Conservation (phyloP, 2,113 vertebrate species). For the Anarhynchus alexandrinus region DNA sequence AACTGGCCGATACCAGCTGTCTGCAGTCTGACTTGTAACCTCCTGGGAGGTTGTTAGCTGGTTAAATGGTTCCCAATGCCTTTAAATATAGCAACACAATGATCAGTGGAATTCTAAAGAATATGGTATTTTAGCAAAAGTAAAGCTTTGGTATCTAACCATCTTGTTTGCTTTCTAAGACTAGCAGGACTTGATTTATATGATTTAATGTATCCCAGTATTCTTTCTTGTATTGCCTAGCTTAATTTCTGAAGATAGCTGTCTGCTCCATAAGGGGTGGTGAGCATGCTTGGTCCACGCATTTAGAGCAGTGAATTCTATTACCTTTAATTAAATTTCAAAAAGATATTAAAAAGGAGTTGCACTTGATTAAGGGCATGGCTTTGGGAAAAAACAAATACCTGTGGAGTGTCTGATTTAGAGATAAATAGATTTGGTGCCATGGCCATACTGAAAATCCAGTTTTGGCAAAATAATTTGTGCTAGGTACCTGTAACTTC, state of each 20-base stretch:
- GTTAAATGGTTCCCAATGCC: background rate
- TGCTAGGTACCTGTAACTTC: background rate
- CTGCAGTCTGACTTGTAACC: background rate
- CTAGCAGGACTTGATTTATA: background rate
- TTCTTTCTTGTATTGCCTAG: background rate
- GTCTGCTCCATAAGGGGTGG: background rate
- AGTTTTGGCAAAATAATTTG: background rate
- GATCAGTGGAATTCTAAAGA: background rate
- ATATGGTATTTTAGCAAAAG: background rate
- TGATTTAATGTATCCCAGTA: background rate
- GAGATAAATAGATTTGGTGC: background rate
- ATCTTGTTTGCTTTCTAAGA: background rate
- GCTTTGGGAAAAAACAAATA: background rate
- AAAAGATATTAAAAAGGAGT: background rate
- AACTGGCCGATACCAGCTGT: background rate
- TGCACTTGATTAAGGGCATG: background rate
- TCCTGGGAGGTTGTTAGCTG: background rate
- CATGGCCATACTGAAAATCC: background rate
- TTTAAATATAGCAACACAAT: background rate
- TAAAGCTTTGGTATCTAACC: background rate
- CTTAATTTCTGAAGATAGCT: background rate
- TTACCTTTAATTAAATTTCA: background rate
- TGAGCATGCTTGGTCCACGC: background rate
- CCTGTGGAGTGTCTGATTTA: background rate
- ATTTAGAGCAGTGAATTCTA: background rate